phyloP scores from a whole-genome alignment of 2,888 invertebrate genomes.

The Drosophila borborema region DNA sequence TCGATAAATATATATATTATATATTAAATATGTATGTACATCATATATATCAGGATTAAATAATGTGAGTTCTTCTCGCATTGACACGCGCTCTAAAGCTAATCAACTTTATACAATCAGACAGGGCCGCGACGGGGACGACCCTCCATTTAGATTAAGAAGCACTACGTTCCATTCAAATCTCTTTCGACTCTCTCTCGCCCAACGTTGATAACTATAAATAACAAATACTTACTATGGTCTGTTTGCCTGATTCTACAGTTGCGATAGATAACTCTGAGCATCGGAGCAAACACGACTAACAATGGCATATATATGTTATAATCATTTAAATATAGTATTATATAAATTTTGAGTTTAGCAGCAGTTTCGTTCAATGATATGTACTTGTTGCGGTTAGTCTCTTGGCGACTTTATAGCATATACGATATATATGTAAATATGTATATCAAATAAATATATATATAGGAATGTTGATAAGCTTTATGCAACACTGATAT shows the following conservation, averaged over 20 bases:
- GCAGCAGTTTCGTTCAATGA: conserved; percentile 80
- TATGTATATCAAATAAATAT: conserved; percentile 50
- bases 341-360: conserved; percentile 47
- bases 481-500: conserved; percentile 68
- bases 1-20: conserved; percentile 58
- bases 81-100: conserved; percentile 40
- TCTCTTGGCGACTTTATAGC: conserved; percentile 70
- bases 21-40: conserved; percentile 22
- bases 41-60: conserved; percentile 31
- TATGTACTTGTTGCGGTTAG: conserved; percentile 85
- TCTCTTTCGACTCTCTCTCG: conserved; percentile 3
- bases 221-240: conserved; percentile 46
- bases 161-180: conserved; percentile 44
- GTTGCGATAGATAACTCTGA: conserved; percentile 2
- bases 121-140: conserved; percentile 17
- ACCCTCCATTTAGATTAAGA: conserved; percentile 33
- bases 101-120: conserved; percentile 67
- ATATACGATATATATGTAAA: conserved; percentile 36
- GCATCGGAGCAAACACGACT: conserved; percentile 22
- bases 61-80: conserved; percentile 13
- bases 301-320: conserved; percentile 47
- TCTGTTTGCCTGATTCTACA: conserved; percentile 12
- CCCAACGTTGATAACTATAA: conserved; percentile 36
- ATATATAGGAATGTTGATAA: conserved; percentile 64
- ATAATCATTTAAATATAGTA: conserved; percentile 35